These are phyloP conservation scores for Danaus chrysippus DNA, from an alignment of 2,888 invertebrate species.

Conservation along the genomic window DNA sequence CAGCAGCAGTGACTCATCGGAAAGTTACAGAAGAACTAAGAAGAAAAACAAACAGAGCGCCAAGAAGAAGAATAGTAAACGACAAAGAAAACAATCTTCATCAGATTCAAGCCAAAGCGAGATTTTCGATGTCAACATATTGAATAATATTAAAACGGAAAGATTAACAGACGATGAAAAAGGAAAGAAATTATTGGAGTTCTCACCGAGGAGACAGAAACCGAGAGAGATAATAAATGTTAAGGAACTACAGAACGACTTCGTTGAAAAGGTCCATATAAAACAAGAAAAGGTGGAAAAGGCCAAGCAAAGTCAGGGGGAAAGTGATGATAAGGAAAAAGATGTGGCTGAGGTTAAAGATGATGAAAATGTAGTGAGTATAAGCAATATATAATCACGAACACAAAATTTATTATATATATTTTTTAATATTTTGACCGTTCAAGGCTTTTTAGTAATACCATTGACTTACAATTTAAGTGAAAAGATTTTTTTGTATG, in stretches of 20 bases:
- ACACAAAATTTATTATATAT: too few species aligned
- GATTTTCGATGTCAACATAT: slow-evolving; percentile 62
- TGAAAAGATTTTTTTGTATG: too few species aligned
- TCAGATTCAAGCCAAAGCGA: slow-evolving; percentile 55
- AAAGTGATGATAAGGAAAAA: neutral
- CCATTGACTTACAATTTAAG: too few species aligned
- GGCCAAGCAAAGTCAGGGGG: neutral
- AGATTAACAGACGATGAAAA: slow-evolving; percentile 64
- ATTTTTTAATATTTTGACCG: too few species aligned
- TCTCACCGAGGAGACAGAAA: slow-evolving; percentile 52
- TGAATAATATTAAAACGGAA: slow-evolving; percentile 71
- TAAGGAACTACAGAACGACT: slow-evolving; percentile 68
- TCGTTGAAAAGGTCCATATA: slow-evolving; percentile 62
- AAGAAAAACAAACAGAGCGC: slow-evolving; percentile 36
- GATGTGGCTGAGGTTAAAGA: slow-evolving; percentile 6
- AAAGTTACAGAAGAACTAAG: slow-evolving; percentile 35
- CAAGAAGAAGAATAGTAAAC: slow-evolving; percentile 39
- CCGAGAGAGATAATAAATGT: slow-evolving; percentile 68
- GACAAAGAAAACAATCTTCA: slow-evolving; percentile 47
- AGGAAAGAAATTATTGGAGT: slow-evolving; percentile 43
- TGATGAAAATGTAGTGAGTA: neutral
- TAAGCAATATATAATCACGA: too few species aligned
- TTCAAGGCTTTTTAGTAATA: too few species aligned
- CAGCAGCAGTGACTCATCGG: slow-evolving; percentile 39
- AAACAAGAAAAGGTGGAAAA: slow-evolving; percentile 52